Conservation (phyloP, 2,888 invertebrate species). For the Himalopsyche kuldschensis region DNA sequence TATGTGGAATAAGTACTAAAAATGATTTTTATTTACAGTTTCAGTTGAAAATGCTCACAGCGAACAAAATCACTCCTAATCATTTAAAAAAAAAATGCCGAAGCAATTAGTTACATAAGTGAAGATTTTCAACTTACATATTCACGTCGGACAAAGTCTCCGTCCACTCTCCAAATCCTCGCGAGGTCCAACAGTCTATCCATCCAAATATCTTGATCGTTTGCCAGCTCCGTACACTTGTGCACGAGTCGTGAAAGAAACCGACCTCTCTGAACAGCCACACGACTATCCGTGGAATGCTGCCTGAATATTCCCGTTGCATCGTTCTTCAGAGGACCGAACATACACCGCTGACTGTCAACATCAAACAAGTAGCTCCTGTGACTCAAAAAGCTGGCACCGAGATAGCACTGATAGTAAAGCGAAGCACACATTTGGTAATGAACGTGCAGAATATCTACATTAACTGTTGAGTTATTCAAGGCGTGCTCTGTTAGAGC, state of each 20-base stretch:
- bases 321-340: slow-evolving; percentile 48
- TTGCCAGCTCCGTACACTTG: slow-evolving; percentile 50
- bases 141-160: slow-evolving; percentile 73
- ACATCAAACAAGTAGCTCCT: slow-evolving; percentile 78
- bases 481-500: slow-evolving; percentile 79
- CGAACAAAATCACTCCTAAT: too few species aligned
- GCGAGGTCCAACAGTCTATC: slow-evolving; percentile 71
- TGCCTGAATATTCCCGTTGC: slow-evolving; percentile 1
- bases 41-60: too few species aligned
- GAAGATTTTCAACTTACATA: slow-evolving; percentile 72
- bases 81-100: too few species aligned
- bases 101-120: too few species aligned
- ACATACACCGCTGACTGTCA: slow-evolving; percentile 62
- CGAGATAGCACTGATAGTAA: slow-evolving; percentile 78
- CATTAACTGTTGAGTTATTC: slow-evolving; percentile 73
- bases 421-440: slow-evolving; percentile 77
- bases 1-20: too few species aligned
- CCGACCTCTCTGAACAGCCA: slow-evolving; percentile 23
- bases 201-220: slow-evolving; percentile 65
- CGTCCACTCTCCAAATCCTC: slow-evolving; percentile 75
- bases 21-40: too few species aligned
- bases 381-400: slow-evolving; percentile 72
- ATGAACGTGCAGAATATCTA: slow-evolving; percentile 77
- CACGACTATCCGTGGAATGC: slow-evolving; percentile 30
- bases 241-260: slow-evolving; percentile 48